Conservation (phyloP, 2,888 invertebrate species). For the Drosophila hamatofila region DNA sequence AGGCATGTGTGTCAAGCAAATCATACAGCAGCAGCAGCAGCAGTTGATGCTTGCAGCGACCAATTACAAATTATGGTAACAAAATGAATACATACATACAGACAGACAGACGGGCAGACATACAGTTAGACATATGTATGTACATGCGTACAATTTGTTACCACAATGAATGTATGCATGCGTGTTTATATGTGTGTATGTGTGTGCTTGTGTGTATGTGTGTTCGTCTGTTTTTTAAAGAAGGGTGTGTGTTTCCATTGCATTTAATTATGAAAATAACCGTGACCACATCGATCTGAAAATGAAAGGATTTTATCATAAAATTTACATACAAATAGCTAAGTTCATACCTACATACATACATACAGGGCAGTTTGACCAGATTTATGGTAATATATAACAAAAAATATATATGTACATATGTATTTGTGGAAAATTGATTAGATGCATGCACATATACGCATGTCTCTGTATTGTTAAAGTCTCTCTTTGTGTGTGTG, state of each 20-base stretch:
- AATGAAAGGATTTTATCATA: constrained; percentile 24
- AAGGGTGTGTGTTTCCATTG: constrained; percentile 24
- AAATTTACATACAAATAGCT: constrained; percentile 14
- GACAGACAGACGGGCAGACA: constrained; percentile 12
- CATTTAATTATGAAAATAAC: constrained; percentile 24
- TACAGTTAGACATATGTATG: constrained; percentile 12
- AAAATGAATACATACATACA: constrained; percentile 19
- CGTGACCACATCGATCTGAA: constrained; percentile 12
- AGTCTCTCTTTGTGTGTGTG: not conserved
- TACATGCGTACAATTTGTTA: constrained; percentile 31
- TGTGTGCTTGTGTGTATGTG: not conserved
- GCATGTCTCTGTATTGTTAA: constrained; percentile 4
- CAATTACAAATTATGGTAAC: constrained; percentile 41
- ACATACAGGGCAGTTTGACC: constrained; percentile 26
- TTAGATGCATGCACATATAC: constrained; percentile 16
- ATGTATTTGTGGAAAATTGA: constrained; percentile 2
- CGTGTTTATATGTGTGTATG: constrained; percentile 10
- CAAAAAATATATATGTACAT: not conserved
- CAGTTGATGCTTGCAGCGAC: constrained; percentile 14
- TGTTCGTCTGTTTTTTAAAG: constrained; percentile 20
- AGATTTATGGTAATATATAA: constrained; percentile 24
- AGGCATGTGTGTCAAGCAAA: constrained; percentile 32
- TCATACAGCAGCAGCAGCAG: constrained; percentile 15
- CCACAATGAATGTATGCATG: constrained; percentile 29
- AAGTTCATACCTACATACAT: constrained; percentile 21